phyloP scores from a whole-genome alignment of 2,797 vertebrate species.

The Cephalopachus bancanus region DNA sequence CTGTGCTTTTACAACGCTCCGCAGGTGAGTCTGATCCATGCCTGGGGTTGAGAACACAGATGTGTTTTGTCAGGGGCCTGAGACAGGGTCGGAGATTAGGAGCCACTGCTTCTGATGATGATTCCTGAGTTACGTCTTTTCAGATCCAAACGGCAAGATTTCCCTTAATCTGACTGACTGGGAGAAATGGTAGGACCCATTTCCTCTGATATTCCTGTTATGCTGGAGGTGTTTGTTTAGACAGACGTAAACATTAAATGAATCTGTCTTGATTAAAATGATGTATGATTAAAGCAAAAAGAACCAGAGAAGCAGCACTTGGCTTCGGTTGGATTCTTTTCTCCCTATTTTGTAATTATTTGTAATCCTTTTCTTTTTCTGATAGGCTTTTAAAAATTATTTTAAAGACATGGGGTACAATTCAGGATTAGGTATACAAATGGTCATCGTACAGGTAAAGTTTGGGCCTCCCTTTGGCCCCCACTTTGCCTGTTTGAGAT shows the following conservation, averaged over 20 bases:
- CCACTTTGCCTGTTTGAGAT: too few species aligned
- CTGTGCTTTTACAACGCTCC: background rate
- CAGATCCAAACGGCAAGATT: background rate
- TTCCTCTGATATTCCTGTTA: background rate
- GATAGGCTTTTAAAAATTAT: too few species aligned
- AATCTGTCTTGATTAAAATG: background rate
- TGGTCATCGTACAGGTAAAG: too few species aligned
- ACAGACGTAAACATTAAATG: background rate
- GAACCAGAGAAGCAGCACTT: background rate
- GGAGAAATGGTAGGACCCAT: background rate
- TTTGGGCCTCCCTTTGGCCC: too few species aligned
- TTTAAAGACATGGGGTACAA: too few species aligned
- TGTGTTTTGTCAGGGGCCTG: background rate
- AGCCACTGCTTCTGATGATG: fast-evolving
- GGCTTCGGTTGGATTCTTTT: background rate
- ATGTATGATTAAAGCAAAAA: background rate
- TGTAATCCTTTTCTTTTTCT: background rate
- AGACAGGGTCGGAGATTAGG: background rate
- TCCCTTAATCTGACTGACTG: background rate
- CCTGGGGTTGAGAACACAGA: background rate
- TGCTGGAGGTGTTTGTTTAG: background rate
- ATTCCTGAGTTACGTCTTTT: background rate
- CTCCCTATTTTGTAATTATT: background rate
- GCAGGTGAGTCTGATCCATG: background rate
- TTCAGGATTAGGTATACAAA: too few species aligned